A percentile compares a stretch with the other conserved stretches of the same genome.
Evolutionary conservation across 2,113 vertebrate species (phyloP).

Genomic region (Peromyscus leucopus): DNA sequence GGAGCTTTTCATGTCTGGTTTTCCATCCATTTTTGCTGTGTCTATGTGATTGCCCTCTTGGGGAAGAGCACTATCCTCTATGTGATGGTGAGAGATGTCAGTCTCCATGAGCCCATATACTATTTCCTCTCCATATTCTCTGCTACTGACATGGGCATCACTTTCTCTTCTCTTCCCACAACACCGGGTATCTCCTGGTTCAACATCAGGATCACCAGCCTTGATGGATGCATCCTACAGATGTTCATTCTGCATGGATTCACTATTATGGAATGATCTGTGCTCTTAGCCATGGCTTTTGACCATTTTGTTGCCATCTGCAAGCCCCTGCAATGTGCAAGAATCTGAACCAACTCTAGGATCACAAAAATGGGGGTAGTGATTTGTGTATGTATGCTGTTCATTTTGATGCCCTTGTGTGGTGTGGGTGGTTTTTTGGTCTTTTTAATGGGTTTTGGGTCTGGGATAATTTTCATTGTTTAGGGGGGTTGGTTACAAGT

Average conservation of each 20-base stretch:
- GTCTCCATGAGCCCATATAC: neutral
- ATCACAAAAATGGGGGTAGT: neutral
- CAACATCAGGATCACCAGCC: neutral
- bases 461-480: too few species aligned
- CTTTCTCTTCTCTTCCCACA: neutral
- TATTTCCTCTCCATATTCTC: constrained; percentile 46
- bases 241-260: neutral
- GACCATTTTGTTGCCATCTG: neutral
- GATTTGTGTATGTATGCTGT: constrained; percentile 2
- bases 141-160: neutral
- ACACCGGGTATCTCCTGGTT: neutral
- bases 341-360: constrained; percentile 29
- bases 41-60: neutral
- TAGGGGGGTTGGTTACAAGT: too few species aligned
- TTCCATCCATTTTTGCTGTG: neutral
- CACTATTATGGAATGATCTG: neutral
- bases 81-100: neutral
- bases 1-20: neutral
- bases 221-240: neutral
- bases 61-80: neutral
- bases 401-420: neutral
- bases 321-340: neutral
- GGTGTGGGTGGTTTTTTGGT: too few species aligned
- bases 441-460: too few species aligned
- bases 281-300: neutral